phyloP scores from a whole-genome alignment of 2,888 invertebrate genomes.

The Melipona bicolor region DNA sequence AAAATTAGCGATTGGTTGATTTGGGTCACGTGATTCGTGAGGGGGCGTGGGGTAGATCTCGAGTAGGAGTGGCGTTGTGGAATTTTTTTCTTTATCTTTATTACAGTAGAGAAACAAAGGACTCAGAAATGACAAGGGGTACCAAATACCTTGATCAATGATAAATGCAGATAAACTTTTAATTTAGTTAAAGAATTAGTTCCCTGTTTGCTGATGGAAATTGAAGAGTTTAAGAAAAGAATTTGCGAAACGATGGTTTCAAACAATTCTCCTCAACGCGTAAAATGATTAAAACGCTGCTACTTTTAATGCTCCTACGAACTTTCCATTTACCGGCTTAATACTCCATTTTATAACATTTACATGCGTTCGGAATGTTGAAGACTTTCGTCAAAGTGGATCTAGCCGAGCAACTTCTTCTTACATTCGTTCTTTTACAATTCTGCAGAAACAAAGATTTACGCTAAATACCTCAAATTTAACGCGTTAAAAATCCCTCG shows the following conservation, averaged over 20 bases:
- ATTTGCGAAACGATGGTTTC: constrained; percentile 9
- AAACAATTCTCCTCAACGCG: constrained; percentile 1
- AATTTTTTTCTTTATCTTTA: no score
- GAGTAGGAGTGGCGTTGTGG: no score
- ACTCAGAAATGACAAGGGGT: neutral
- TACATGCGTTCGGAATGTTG: constrained; percentile 1
- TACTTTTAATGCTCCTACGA: constrained; percentile 6
- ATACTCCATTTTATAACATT: constrained; percentile 24
- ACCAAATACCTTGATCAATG: neutral
- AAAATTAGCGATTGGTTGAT: no score
- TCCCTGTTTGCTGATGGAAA: neutral
- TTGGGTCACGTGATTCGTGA: no score
- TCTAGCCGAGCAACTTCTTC: neutral
- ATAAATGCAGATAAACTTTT: neutral
- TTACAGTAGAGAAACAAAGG: no score
- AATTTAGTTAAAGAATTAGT: no score
- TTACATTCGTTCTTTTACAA: neutral
- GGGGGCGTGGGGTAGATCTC: no score
- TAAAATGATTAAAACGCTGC: constrained; percentile 17
- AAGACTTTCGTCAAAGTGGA: constrained; percentile 20
- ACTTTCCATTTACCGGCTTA: constrained; percentile 23
- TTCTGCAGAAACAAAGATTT: neutral
- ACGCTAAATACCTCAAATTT: no score
- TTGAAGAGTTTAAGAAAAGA: neutral
- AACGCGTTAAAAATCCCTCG: no score